phyloP scores from a whole-genome alignment of 2,113 vertebrate species.

The Seriola quinqueradiata region DNA sequence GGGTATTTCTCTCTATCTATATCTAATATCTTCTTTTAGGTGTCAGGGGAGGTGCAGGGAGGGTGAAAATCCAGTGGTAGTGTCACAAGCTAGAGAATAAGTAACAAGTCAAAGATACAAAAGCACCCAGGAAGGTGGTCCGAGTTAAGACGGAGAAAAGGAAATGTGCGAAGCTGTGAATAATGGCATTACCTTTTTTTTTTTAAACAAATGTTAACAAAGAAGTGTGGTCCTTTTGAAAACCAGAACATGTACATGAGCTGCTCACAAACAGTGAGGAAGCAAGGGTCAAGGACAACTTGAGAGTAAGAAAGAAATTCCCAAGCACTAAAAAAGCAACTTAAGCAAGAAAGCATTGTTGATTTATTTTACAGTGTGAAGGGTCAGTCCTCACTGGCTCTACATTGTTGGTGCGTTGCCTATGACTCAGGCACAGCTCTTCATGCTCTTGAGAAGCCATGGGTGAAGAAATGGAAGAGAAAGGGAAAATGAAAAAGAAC shows the following conservation, averaged over 20 bases:
- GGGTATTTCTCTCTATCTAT: slow-evolving; percentile 37
- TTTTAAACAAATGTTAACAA: slow-evolving; percentile 26
- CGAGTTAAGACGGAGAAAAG: slow-evolving; percentile 8
- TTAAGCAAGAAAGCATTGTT: slow-evolving; percentile 93
- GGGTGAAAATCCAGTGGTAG: slow-evolving; percentile 23
- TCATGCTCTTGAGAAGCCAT: slow-evolving; percentile 66
- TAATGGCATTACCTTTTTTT: slow-evolving; percentile 57
- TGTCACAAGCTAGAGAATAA: slow-evolving; percentile 13
- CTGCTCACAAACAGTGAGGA: slow-evolving; percentile 88
- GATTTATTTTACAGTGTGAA: slow-evolving; percentile 90
- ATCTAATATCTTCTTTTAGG: slow-evolving; percentile 48
- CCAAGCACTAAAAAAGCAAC: slow-evolving; percentile 86
- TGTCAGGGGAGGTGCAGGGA: background rate
- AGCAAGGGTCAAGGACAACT: slow-evolving; percentile 91
- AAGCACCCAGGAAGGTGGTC: background rate
- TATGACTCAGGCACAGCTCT: slow-evolving; percentile 86
- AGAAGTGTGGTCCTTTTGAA: slow-evolving; percentile 69
- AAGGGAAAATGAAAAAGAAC: slow-evolving; percentile 41
- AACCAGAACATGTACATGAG: slow-evolving; percentile 82
- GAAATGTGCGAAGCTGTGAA: slow-evolving; percentile 19
- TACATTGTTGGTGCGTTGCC: slow-evolving; percentile 79
- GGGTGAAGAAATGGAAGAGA: slow-evolving; percentile 51
- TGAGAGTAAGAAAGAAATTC: slow-evolving; percentile 89
- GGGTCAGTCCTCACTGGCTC: slow-evolving; percentile 81
- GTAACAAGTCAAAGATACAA: slow-evolving; percentile 18